A percentile compares a stretch with the other conserved stretches of the same genome.
Conservation (phyloP, 2,113 vertebrate genomes). For the Protobothrops flavoviridis region DNA sequence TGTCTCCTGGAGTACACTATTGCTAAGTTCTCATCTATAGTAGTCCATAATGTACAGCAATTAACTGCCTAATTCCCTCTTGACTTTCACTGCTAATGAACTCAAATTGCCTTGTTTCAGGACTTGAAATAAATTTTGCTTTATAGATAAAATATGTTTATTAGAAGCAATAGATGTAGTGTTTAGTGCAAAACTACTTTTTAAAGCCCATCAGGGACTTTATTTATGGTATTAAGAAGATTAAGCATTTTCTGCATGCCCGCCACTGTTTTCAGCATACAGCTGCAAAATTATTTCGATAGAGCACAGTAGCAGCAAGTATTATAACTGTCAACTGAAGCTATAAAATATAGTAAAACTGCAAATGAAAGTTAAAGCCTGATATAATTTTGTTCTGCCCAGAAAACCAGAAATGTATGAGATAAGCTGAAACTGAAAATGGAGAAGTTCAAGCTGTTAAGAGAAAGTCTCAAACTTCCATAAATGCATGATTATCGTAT, state of each 20-base stretch:
- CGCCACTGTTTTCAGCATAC: not conserved
- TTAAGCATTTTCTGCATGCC: not conserved
- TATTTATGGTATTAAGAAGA: constrained; percentile 23
- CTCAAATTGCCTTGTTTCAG: not conserved
- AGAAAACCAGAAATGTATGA: constrained; percentile 24
- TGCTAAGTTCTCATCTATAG: not conserved
- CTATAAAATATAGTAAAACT: constrained; percentile 23
- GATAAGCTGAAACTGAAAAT: not conserved
- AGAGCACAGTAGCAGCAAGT: constrained; percentile 25
- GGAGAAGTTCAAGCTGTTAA: not conserved
- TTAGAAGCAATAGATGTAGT: constrained; percentile 11
- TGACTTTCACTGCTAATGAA: not conserved
- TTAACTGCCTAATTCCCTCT: not conserved
- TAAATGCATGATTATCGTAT: not conserved
- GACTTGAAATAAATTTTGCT: not conserved
- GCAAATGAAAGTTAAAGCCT: constrained; percentile 24
- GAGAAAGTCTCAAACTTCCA: not conserved
- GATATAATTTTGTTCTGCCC: constrained; percentile 20
- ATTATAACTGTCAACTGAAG: not conserved
- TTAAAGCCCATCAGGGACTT: constrained; percentile 9
- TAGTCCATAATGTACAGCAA: not conserved
- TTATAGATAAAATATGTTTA: constrained; percentile 18
- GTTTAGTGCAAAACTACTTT: not conserved
- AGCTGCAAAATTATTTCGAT: constrained; percentile 29
- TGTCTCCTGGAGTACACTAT: not conserved